Evolutionary conservation across 37 sponge, comb jelly and placozoan species (phyloP).

Genomic region (Tethya wilhelma): DNA sequence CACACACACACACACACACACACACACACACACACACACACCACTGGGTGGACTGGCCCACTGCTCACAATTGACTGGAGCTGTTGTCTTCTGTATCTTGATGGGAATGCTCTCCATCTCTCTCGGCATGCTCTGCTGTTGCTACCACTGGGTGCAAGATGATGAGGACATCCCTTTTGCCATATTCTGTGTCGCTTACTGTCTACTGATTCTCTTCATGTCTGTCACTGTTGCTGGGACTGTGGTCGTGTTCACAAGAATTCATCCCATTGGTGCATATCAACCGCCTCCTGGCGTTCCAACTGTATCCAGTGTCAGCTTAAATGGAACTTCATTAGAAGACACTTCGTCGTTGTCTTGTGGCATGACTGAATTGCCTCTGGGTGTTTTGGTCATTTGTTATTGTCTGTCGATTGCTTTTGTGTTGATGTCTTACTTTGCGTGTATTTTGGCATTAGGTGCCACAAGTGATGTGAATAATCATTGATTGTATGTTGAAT

Average conservation of each 20-base stretch:
- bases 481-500: no score
- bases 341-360: not conserved
- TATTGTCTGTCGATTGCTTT: conserved; percentile 26
- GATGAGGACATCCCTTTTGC: conserved; percentile 59
- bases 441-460: conserved; percentile 48
- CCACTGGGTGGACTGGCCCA: conserved; percentile 28
- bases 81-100: conserved; percentile 38
- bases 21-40: not conserved
- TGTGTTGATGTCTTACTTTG: conserved; percentile 39
- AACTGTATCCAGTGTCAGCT: not conserved
- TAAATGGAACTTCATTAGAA: not conserved
- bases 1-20: no score
- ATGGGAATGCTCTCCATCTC: conserved; percentile 29
- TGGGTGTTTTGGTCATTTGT: conserved; percentile 39
- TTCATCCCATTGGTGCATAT: conserved; percentile 27
- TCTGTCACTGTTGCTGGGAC: conserved; percentile 41
- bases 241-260: conserved; percentile 41
- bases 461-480: conserved; percentile 71
- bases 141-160: conserved; percentile 55
- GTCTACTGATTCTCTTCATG: conserved; percentile 58
- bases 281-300: conserved; percentile 24
- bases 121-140: conserved; percentile 51
- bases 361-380: conserved; percentile 35
- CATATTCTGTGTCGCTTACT: conserved; percentile 60
- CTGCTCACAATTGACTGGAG: conserved; percentile 43